Evolutionary conservation across 2,113 vertebrate species (phyloP).

Genomic region (Oryzias woworae): DNA sequence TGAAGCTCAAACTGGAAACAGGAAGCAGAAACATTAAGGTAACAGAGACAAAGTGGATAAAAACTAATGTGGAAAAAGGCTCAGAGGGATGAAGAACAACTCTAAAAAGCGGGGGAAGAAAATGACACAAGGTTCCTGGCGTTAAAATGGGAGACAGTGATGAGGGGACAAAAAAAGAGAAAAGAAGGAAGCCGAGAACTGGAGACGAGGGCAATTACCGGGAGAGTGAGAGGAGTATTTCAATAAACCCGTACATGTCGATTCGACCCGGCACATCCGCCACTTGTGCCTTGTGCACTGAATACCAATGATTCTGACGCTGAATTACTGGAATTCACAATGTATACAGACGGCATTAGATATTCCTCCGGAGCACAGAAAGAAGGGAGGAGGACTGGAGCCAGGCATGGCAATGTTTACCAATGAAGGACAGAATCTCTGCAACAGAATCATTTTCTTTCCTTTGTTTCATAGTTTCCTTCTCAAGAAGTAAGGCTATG

Average conservation of each 20-base stretch:
- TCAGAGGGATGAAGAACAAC: slow-evolving; percentile 18
- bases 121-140: slow-evolving; percentile 20
- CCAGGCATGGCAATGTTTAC: slow-evolving; percentile 27
- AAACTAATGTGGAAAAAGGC: slow-evolving; percentile 11
- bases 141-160: slow-evolving; percentile 37
- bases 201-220: slow-evolving; percentile 58
- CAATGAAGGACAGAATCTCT: slow-evolving; percentile 42
- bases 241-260: slow-evolving; percentile 65
- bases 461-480: slow-evolving; percentile 5
- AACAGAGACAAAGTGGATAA: slow-evolving; percentile 23
- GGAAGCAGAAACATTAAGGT: slow-evolving; percentile 23
- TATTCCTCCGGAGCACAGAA: slow-evolving; percentile 45
- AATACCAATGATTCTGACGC: slow-evolving; percentile 68
- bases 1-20: slow-evolving; percentile 39
- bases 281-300: slow-evolving; percentile 49
- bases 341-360: slow-evolving; percentile 60
- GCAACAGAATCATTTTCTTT: slow-evolving; percentile 7
- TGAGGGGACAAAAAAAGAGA: slow-evolving; percentile 15
- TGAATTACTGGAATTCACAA: slow-evolving; percentile 68
- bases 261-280: slow-evolving; percentile 55
- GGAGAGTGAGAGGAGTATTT: slow-evolving; percentile 63
- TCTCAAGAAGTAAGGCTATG: not conserved
- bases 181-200: slow-evolving; percentile 24
- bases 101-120: slow-evolving; percentile 20
- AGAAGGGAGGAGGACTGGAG: slow-evolving; percentile 11